Evolutionary conservation across 2,797 vertebrate genomes (phyloP).

Genomic region (Ctenochaetus hawaiiensis): DNA sequence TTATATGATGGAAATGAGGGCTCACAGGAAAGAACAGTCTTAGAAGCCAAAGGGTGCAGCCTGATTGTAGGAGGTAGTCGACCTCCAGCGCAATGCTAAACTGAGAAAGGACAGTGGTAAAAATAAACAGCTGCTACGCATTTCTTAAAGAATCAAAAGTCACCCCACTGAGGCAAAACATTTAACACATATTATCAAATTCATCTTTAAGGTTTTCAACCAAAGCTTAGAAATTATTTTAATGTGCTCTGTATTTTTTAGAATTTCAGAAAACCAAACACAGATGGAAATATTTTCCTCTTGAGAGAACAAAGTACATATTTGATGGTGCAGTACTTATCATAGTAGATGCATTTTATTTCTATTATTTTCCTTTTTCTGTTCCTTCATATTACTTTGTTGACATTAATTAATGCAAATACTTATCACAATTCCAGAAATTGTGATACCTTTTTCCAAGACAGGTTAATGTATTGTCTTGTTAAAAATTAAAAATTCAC

Average conservation of each 20-base stretch:
- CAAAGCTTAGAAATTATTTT: conserved; percentile 9
- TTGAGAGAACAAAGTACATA: background rate
- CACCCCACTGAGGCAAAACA: conserved; percentile 63
- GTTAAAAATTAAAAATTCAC: too few species aligned
- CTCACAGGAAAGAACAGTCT: conserved; percentile 34
- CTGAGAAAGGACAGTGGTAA: conserved; percentile 50
- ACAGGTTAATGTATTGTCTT: background rate
- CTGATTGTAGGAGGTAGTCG: conserved; percentile 64
- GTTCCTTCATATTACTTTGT: background rate
- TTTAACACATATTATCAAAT: conserved; percentile 27
- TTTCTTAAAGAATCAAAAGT: conserved; percentile 68
- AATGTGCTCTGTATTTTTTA: background rate
- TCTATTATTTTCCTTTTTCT: background rate
- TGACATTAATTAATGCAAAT: background rate
- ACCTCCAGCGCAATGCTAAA: conserved; percentile 67
- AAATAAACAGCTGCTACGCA: conserved; percentile 64
- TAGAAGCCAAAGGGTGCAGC: conserved; percentile 51
- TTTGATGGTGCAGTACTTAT: background rate
- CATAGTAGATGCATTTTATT: background rate
- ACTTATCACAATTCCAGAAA: background rate
- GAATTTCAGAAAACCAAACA: conserved; percentile 28
- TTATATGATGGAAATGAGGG: conserved; percentile 46
- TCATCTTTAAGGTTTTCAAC: conserved; percentile 35
- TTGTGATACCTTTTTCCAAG: conserved; percentile 5
- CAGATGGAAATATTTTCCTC: conserved; percentile 3